These are phyloP conservation scores for Dolichoris vasculosae DNA, from an alignment of 1,140 invertebrate species.

Conservation along the genomic window DNA sequence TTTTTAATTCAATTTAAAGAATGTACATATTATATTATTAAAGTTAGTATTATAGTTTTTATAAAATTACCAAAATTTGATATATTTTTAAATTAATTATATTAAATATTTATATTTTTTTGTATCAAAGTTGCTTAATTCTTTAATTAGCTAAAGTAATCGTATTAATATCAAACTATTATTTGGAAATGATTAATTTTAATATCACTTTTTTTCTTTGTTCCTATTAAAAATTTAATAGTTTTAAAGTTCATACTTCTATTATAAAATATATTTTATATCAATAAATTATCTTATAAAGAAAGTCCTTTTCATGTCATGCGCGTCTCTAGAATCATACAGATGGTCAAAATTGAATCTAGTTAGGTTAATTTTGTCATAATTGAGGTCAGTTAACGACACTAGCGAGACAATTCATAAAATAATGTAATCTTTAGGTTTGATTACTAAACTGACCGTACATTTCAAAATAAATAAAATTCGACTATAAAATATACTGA, in stretches of 20 bases:
- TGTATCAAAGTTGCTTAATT: no score
- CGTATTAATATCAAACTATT: background rate
- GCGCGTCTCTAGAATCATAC: background rate
- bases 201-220: background rate
- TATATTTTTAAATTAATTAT: no score
- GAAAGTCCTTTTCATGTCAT: background rate
- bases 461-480: background rate
- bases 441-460: background rate
- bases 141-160: no score
- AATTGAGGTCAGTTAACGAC: background rate
- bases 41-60: no score
- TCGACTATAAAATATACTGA: background rate
- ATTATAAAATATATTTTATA: constrained; percentile 1
- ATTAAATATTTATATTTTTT: no score
- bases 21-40: no score
- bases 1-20: no score
- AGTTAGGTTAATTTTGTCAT: constrained; percentile 12
- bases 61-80: no score
- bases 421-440: constrained; percentile 1
- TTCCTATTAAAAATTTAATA: background rate
- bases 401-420: constrained; percentile 1
- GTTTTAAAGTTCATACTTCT: background rate
- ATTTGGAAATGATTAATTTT: background rate
- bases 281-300: background rate
- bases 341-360: constrained; percentile 25